Evolutionary conservation across 2,888 invertebrate genomes (phyloP).

Genomic region (Chorisops tibialis): DNA sequence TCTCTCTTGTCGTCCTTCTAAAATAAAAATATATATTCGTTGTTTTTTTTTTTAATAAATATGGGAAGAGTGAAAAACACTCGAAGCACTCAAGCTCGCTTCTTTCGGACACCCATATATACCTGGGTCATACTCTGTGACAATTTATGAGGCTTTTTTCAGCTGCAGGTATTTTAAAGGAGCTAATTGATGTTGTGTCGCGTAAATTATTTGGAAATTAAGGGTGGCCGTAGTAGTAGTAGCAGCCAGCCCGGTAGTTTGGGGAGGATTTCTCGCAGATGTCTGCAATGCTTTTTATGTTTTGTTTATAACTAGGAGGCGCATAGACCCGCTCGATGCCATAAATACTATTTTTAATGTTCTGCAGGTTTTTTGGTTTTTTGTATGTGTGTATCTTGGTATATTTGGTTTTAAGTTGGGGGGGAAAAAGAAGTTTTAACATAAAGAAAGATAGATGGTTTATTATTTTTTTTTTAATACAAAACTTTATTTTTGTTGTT

Average conservation of each 20-base stretch:
- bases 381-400: background rate
- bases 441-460: too few relatives aligned
- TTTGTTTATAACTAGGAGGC: constrained; percentile 27
- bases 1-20: too few relatives aligned
- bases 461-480: too few relatives aligned
- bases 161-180: constrained; percentile 48
- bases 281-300: constrained; percentile 30
- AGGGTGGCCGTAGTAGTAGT: constrained; percentile 36
- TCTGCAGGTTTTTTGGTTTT: constrained; percentile 40
- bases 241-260: constrained; percentile 27
- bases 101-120: constrained; percentile 8
- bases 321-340: constrained; percentile 32
- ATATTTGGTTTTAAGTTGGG: too few relatives aligned
- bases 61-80: constrained; percentile 1
- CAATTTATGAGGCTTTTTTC: constrained; percentile 40
- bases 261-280: background rate
- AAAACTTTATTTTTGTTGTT: too few relatives aligned
- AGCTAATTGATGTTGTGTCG: constrained; percentile 52
- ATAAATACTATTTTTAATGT: constrained; percentile 45
- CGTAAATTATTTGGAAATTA: constrained; percentile 51
- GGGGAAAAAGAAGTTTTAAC: too few relatives aligned
- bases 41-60: too few relatives aligned
- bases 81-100: constrained; percentile 11
- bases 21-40: too few relatives aligned
- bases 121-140: constrained; percentile 29